phyloP scores from a whole-genome alignment of 2,888 invertebrate species.

The Netelia fuscicornis region DNA sequence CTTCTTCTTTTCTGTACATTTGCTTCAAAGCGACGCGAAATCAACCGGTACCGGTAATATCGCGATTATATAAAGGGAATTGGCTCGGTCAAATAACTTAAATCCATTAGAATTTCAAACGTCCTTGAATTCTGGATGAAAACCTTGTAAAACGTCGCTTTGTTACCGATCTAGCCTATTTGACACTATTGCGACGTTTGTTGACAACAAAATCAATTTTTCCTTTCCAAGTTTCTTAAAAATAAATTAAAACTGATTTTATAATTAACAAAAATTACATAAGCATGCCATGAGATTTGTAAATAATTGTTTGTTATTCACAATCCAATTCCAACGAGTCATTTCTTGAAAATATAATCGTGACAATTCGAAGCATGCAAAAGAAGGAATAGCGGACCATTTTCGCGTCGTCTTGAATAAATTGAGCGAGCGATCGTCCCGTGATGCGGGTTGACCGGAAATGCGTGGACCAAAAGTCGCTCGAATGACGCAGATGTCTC shows the following conservation, averaged over 20 bases:
- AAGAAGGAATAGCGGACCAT: not conserved
- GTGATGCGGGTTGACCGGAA: constrained; percentile 9
- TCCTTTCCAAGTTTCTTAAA: not conserved
- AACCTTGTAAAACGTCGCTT: too few relatives aligned
- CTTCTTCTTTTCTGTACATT: constrained; percentile 2
- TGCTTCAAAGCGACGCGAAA: constrained; percentile 4
- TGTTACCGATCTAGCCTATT: too few relatives aligned
- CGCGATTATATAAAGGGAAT: not conserved
- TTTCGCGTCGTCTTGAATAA: not conserved
- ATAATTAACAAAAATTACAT: too few relatives aligned
- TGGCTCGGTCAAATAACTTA: not conserved
- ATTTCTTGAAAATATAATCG: constrained; percentile 22
- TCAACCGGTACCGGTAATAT: not conserved
- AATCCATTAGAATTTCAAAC: too few relatives aligned
- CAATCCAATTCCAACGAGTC: not conserved
- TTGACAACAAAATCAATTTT: not conserved
- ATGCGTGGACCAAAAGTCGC: not conserved
- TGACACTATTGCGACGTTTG: not conserved
- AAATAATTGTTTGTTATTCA: not conserved
- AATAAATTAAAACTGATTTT: not conserved
- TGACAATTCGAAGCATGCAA: not conserved
- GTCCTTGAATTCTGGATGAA: too few relatives aligned
- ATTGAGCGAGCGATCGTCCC: constrained; percentile 1
- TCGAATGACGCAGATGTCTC: constrained; percentile 7
- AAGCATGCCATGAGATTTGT: too few relatives aligned